A percentile compares a stretch with the other conserved stretches of the same genome.
These are phyloP conservation scores for Troides aeacus DNA, from an alignment of 2,888 invertebrate genomes.

Conservation along the genomic window DNA sequence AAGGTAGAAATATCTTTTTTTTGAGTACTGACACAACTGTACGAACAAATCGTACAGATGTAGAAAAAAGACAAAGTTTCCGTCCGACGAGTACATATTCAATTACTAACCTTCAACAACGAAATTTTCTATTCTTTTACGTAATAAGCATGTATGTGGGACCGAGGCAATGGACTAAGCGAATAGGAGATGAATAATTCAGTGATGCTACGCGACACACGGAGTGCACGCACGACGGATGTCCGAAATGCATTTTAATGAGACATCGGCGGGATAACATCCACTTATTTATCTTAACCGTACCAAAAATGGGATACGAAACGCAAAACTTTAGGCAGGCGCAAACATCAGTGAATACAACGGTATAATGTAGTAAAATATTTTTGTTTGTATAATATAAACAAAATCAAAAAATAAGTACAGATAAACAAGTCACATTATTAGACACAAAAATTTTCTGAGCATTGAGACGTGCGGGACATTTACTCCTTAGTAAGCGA, in stretches of 20 bases:
- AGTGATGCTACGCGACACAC: conserved; percentile 55
- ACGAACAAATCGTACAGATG: conserved; percentile 1
- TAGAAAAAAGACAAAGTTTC: conserved; percentile 7
- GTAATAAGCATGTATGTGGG: conserved; percentile 36
- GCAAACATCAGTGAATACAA: neutral
- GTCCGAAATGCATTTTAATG: conserved; percentile 54
- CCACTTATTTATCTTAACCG: conserved; percentile 24
- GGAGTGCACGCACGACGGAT: conserved; percentile 50
- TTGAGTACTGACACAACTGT: neutral
- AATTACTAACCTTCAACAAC: conserved; percentile 36
- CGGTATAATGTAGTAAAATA: no score
- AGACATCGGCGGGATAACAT: conserved; percentile 27
- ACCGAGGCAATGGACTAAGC: conserved; percentile 43
- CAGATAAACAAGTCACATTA: no score
- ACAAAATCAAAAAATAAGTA: no score
- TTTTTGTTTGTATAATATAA: no score
- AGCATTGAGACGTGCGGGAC: no score
- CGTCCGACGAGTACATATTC: conserved; percentile 24
- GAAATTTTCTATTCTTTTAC: conserved; percentile 37
- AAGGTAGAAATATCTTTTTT: neutral
- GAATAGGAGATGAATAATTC: conserved; percentile 63
- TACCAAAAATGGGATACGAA: conserved; percentile 10
- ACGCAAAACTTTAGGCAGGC: neutral
- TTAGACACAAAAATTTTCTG: no score
- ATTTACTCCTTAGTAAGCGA: no score